These are phyloP conservation scores for Pimpla rufipes DNA, from an alignment of 2,888 invertebrate genomes.

Conservation along the genomic window DNA sequence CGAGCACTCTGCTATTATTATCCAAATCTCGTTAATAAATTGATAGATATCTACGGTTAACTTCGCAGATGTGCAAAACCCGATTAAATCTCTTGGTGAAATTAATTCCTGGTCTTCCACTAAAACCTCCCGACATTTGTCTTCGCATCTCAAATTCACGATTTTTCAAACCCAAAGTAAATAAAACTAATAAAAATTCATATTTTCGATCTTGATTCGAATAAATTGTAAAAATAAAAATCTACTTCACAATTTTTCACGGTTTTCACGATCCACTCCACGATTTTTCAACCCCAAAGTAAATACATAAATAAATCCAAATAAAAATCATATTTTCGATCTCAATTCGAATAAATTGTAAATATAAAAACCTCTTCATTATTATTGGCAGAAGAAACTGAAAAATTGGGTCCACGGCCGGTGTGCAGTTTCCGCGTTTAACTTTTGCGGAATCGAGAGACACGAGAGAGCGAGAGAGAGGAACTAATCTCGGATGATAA, in stretches of 20 bases:
- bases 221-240: neutral
- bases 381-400: too few species aligned
- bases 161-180: too few species aligned
- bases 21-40: conserved; percentile 35
- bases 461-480: conserved; percentile 14
- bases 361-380: too few species aligned
- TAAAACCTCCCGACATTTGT: neutral
- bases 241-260: too few species aligned
- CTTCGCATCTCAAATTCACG: neutral
- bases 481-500: conserved; percentile 57
- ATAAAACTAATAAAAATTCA: neutral
- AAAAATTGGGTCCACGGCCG: neutral
- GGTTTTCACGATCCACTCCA: too few species aligned
- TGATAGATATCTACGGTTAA: neutral
- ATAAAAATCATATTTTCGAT: too few species aligned
- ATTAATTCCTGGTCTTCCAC: too few species aligned
- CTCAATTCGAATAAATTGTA: too few species aligned
- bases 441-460: conserved; percentile 33
- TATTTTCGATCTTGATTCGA: too few species aligned
- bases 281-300: too few species aligned
- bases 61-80: neutral
- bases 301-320: too few species aligned
- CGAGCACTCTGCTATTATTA: conserved; percentile 4
- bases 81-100: neutral
- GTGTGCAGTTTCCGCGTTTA: neutral